Conservation (phyloP, 1,140 invertebrate genomes). For the Eriosoma lanigerum region DNA sequence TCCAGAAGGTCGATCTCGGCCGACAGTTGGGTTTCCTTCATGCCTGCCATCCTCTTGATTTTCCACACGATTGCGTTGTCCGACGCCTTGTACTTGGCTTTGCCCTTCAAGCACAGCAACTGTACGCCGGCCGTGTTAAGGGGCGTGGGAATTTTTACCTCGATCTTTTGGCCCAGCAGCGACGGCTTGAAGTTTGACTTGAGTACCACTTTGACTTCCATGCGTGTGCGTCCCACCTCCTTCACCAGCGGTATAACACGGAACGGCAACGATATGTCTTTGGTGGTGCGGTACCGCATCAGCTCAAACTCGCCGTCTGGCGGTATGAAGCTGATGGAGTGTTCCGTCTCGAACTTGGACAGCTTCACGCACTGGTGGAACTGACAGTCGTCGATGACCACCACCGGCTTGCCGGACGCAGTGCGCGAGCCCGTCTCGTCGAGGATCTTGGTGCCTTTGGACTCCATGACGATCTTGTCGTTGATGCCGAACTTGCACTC, state of each 20-base stretch:
- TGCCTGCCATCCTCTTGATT: slow-evolving; percentile 99
- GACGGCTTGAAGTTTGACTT: slow-evolving; percentile 99
- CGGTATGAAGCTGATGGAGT: slow-evolving; percentile 99
- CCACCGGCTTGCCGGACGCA: slow-evolving; percentile 88
- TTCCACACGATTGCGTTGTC: slow-evolving; percentile 99
- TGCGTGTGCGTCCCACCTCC: slow-evolving; percentile 97
- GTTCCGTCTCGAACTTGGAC: slow-evolving; percentile 99
- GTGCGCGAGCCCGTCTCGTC: slow-evolving; percentile 66
- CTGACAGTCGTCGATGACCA: slow-evolving; percentile 99
- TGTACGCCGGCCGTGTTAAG: slow-evolving; percentile 98
- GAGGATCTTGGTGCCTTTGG: slow-evolving; percentile 73
- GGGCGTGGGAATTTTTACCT: slow-evolving; percentile 98
- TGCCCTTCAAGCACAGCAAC: slow-evolving; percentile 98
- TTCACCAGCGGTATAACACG: slow-evolving; percentile 97
- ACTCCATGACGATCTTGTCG: slow-evolving; percentile 99
- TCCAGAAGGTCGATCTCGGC: slow-evolving; percentile 99
- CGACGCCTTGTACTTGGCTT: slow-evolving; percentile 99
- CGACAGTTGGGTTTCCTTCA: slow-evolving; percentile 99
- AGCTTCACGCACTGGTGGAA: slow-evolving; percentile 99
- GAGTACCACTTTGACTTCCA: slow-evolving; percentile 99
- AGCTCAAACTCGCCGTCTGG: slow-evolving; percentile 99
- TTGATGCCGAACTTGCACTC: slow-evolving; percentile 99
- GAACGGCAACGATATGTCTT: slow-evolving; percentile 99
- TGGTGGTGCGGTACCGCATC: slow-evolving; percentile 99
- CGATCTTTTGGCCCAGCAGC: slow-evolving; percentile 97